Evolutionary conservation across 2,888 invertebrate species (phyloP).

Genomic region (Watsonalla binaria): DNA sequence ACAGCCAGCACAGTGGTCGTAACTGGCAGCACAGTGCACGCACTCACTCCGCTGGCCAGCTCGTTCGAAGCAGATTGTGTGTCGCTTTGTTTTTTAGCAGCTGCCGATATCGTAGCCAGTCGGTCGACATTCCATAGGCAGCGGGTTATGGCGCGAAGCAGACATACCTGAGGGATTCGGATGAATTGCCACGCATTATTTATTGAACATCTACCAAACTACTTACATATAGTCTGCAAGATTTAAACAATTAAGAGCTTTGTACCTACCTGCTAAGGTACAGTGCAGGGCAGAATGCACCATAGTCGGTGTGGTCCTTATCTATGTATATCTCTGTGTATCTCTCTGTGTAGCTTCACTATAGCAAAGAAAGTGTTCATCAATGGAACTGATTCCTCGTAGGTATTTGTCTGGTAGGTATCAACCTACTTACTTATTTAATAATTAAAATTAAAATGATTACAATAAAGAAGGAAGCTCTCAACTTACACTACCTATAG

Average conservation of each 20-base stretch:
- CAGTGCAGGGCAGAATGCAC: too few relatives aligned
- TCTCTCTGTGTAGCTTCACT: too few relatives aligned
- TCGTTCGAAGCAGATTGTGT: slow-evolving; percentile 29
- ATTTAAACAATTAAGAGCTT: slow-evolving; percentile 21
- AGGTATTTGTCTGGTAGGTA: not conserved
- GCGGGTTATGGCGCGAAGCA: slow-evolving; percentile 70
- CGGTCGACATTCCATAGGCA: slow-evolving; percentile 66
- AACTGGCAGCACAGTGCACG: slow-evolving; percentile 7
- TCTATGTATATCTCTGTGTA: too few relatives aligned
- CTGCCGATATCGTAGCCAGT: slow-evolving; percentile 55
- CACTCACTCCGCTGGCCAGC: slow-evolving; percentile 48
- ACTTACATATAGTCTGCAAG: not conserved
- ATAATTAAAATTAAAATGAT: too few relatives aligned
- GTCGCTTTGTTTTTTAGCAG: slow-evolving; percentile 42
- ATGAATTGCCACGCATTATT: slow-evolving; percentile 65
- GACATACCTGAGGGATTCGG: slow-evolving; percentile 66
- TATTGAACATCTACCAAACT: slow-evolving; percentile 36
- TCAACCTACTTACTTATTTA: slow-evolving; percentile 5
- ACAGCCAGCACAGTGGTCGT: slow-evolving; percentile 24
- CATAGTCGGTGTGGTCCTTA: too few relatives aligned
- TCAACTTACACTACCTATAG: too few relatives aligned
- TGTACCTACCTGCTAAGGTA: not conserved
- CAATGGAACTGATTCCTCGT: too few relatives aligned
- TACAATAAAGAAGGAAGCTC: too few relatives aligned
- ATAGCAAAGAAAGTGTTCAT: too few relatives aligned